Evolutionary conservation across 2,888 invertebrate species (phyloP), one percentile per base, ranked within the genome.

Genomic region (Stenichneumon culpator): DNA sequence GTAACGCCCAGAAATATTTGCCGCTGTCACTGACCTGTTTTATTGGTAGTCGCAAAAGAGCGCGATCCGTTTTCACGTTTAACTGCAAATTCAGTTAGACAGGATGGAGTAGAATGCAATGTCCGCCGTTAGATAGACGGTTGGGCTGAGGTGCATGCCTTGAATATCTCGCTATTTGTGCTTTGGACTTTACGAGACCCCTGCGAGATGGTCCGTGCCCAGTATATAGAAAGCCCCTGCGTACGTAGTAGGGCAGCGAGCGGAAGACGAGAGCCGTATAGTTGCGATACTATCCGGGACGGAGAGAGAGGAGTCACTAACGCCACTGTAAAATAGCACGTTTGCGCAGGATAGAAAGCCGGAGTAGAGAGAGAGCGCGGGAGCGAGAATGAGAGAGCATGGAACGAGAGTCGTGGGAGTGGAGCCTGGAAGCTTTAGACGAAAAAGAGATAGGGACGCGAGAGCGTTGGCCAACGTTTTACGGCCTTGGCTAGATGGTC

Each of bases 141-240:
- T 36, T 78, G 86, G 80, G 86, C 25, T 16, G 28, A 60, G 28
- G 87, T 89, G 86, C 90, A 90, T 90, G 88, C 89, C 87, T 88
- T 87, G 91, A 91, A 91, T 90, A 90, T 90, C 89, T 88, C 86
- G 88, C 88, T 90, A 88, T 91, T 92, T 90, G 89, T 89, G 88
- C 90, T 86, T 88, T 86, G 86, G 87, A 89, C 89, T 92, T 92
- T 91, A 92, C 88, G 86, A 87, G 90, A 88, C 89, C 90, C 90
- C 63, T 84, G 91, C 81, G 92, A 90, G 87, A 89, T 89, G 88
- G 80, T 88, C 87, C 85, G 85, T 79, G 67, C 80, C 47, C 39
- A 47, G 84, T 84, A 77, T 86, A 84, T 75, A 85, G 78, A 86
- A 79, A 80, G 79, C 68, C 28, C 60, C 73, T 16, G 52, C 63